Base-by-base conservation (phyloP, 2,797 vertebrate species). In the Chiroxiphia lanceolata region DNA sequence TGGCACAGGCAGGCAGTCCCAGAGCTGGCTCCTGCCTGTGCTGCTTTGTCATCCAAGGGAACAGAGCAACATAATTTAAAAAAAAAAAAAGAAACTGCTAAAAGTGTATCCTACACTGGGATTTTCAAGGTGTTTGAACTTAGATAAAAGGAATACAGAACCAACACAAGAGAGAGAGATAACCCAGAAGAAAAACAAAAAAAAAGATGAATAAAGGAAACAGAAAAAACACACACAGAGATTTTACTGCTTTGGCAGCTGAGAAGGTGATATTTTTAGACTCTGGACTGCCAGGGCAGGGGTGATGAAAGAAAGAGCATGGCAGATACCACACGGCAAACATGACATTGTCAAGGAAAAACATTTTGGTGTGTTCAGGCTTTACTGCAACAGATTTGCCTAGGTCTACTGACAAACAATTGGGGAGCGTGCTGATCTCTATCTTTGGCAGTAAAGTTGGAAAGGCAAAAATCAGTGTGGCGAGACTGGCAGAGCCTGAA, bases 1-100 rank as follows among this genome's bases (percentile, higher is more conserved):
- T 60, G 56, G 83, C 92, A 94, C 59, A 91, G 92, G 93, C 95
- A 94, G 94, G 92, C 94, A 94, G 90, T 90, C 67, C 59, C 56
- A 69, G 18, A 83, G 36, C 83, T 74, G 0, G 15, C 72, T 87
- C 59, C 81, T 95, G 92, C 59, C 64, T 63, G 3, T 56, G 71
- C 75, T 96, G 94, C 96, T 93, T 95, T 95, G 95, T 96, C 89
- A 94, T 78, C 0, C 0, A n/a, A 22, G 23, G 67, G 45, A 92
- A 71, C 14, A 40, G 61, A 86, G 22, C 50, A 79, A 13, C 9
- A 0, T 18, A 57, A 85, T 36, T 79, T 34, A 34, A 40, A 44
- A 31, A 64, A n/a, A 78, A 13, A 50, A 25, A 33, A 3, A 31
- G 7, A 40, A 26, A 19, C 72, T 68, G 57, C 53, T 91, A 65